Percentiles rank a stretch among this genome's conserved stretches.
Evolutionary conservation across 2,113 vertebrate species (phyloP).

Genomic region (Paramormyrops kingsleyae): DNA sequence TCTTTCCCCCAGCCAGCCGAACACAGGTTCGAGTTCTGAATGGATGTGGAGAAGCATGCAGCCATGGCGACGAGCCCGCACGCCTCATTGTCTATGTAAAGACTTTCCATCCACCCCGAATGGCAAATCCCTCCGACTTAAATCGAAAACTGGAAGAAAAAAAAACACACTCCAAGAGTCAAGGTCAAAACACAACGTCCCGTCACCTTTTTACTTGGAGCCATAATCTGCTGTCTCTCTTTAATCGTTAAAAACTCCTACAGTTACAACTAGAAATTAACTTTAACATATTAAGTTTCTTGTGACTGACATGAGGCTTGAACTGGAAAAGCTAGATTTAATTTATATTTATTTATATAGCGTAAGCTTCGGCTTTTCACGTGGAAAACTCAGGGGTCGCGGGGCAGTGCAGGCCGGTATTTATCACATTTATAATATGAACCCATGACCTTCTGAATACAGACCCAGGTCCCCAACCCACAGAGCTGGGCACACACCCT

Average conservation of each 20-base stretch:
- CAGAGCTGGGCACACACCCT: not conserved
- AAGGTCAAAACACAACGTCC: not conserved
- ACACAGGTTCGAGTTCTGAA: constrained; percentile 35
- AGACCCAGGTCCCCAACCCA: not conserved
- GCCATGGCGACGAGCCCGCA: constrained; percentile 32
- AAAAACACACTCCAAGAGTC: constrained; percentile 11
- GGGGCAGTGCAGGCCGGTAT: not conserved
- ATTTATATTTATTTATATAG: not conserved
- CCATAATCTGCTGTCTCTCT: not conserved
- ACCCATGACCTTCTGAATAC: not conserved
- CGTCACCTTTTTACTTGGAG: not conserved
- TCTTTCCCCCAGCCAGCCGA: constrained; percentile 48
- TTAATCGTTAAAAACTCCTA: not conserved
- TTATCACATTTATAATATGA: not conserved
- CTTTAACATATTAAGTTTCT: not conserved
- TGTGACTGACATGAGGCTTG: not conserved
- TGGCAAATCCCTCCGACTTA: constrained; percentile 3
- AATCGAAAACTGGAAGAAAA: constrained; percentile 22
- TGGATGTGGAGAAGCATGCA: constrained; percentile 25
- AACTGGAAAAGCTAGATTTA: not conserved
- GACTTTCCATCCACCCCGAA: constrained; percentile 21
- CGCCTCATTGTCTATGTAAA: constrained; percentile 41
- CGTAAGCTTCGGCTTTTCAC: not conserved
- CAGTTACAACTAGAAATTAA: not conserved
- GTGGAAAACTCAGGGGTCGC: not conserved